Evolutionary conservation across 2,113 vertebrate genomes (phyloP), one percentile per base, ranked within the genome.

Genomic region (Herpetotheres cachinnans): DNA sequence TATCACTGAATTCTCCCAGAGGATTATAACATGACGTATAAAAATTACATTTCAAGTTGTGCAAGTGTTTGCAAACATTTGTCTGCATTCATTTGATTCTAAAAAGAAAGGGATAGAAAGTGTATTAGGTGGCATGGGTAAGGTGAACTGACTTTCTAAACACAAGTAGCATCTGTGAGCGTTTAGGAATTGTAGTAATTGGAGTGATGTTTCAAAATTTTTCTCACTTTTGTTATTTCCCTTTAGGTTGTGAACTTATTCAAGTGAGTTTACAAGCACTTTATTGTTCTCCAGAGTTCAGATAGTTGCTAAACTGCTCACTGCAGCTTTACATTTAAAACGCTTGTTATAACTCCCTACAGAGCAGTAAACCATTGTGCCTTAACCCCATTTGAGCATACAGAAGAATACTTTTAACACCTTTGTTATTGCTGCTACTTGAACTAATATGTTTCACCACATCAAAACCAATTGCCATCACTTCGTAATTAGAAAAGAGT

Each of bases 211-310:
- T 78, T 93, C 62, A 95, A 58, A 5, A 18, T 85, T 90, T 93
- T 83, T 91, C 36, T 83, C 36, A 69, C 29, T 91, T 92, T 89
- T 1, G 1, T 46, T 77, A 32, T 91, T 88, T 96, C 50, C 42
- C 61, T 89, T 92, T 85, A 96, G 95, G 67, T 94, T 94, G 66
- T 83, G 77, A 97, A 95, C 72, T 94, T 93, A 92, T 77, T 93
- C 82, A 70, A 91, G 81, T 94, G 84, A 91, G 72, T 96, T 94
- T 97, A 81, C 42, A 83, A 74, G 74, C 55, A 70, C 18, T 91
- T 95, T 96, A 96, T 94, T 95, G 65, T 90, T 97, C 90, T 96
- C 86, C 50, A 54, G 86, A 93, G 93, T 95, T 95, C 84, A 90
- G 50, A 95, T 93, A 90, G 89, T 58, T 94, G 81, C 55, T 96